phyloP scores from a whole-genome alignment of 2,888 invertebrate genomes.

The Ectobius pallidus region DNA sequence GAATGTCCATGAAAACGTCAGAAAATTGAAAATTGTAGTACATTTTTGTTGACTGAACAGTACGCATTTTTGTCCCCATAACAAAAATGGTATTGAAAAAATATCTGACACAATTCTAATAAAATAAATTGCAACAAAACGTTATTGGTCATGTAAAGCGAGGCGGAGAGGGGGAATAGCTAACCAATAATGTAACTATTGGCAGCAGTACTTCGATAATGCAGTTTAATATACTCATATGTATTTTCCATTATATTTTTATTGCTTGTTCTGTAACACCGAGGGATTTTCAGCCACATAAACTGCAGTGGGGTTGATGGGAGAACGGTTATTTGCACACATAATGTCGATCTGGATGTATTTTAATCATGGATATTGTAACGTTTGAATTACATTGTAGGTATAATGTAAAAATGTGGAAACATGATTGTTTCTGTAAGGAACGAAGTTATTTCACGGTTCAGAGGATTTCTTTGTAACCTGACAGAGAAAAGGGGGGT shows the following conservation, averaged over 20 bases:
- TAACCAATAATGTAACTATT: background rate
- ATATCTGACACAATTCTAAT: background rate
- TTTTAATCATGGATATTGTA: background rate
- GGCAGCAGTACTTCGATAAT: background rate
- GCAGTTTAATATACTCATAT: background rate
- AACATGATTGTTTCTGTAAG: background rate
- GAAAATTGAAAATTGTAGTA: background rate
- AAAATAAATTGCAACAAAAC: background rate
- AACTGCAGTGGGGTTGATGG: no score
- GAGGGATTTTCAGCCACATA: background rate
- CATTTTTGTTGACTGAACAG: no score
- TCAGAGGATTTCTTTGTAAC: no score
- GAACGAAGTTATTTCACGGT: background rate
- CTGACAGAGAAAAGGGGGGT: no score
- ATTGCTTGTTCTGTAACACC: background rate
- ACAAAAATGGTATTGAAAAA: no score
- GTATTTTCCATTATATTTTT: constrained; percentile 4
- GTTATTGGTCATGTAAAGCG: no score
- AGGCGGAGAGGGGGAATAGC: background rate
- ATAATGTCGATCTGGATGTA: background rate
- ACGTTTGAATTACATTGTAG: background rate
- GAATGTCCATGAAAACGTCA: background rate
- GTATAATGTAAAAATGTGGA: background rate
- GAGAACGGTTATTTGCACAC: background rate
- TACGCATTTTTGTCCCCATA: no score